Evolutionary conservation across 2,888 invertebrate genomes (phyloP).

Genomic region (Epinotia demarniana): DNA sequence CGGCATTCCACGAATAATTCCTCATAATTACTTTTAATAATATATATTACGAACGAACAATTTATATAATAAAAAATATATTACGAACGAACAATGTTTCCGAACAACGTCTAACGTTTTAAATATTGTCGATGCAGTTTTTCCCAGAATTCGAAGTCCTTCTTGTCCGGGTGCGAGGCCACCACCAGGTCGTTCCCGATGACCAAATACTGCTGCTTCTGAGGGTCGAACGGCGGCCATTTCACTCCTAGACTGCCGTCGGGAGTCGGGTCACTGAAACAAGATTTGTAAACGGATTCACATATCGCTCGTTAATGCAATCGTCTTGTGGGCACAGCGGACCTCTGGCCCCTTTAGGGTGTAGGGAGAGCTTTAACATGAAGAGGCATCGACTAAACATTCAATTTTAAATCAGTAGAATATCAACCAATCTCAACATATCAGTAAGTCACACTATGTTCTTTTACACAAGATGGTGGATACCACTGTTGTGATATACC

Average conservation of each 20-base stretch:
- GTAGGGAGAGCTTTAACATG: too few relatives aligned
- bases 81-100: not conserved
- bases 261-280: slow-evolving; percentile 57
- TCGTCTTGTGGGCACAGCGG: not conserved
- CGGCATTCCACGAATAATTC: too few relatives aligned
- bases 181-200: slow-evolving; percentile 54
- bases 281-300: not conserved
- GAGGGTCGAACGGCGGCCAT: slow-evolving; percentile 53
- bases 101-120: slow-evolving; percentile 25
- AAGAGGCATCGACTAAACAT: too few relatives aligned
- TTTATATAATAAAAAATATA: not conserved
- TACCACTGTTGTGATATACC: too few relatives aligned
- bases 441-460: too few relatives aligned
- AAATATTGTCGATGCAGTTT: slow-evolving; percentile 52
- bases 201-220: slow-evolving; percentile 55
- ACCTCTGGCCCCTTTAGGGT: not conserved
- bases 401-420: too few relatives aligned
- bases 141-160: slow-evolving; percentile 60
- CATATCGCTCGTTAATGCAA: not conserved
- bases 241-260: slow-evolving; percentile 51
- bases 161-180: slow-evolving; percentile 50
- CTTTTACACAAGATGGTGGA: too few relatives aligned
- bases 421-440: too few relatives aligned
- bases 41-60: too few relatives aligned
- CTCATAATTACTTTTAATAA: too few relatives aligned